Percentiles rank a stretch among this genome's conserved stretches.
These are phyloP conservation scores for Urosaurus nigricauda DNA, from an alignment of 2,797 vertebrate species.

Conservation along the genomic window DNA sequence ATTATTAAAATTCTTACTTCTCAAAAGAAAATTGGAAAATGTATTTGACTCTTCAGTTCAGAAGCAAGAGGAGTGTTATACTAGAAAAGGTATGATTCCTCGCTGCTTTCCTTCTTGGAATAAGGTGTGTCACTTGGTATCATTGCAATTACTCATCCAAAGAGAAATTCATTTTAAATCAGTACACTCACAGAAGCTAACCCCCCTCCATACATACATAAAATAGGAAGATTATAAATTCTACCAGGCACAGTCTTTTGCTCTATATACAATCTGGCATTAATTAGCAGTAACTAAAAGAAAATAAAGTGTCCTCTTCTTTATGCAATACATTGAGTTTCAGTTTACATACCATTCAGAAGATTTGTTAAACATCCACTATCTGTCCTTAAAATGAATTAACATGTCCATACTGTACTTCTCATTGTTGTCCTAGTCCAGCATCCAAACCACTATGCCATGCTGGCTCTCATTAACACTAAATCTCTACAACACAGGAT, in stretches of 20 bases:
- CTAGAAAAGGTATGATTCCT: background rate
- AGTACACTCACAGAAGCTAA: background rate
- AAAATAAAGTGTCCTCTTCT: background rate
- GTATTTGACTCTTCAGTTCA: background rate
- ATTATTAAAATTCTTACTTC: constrained; percentile 24
- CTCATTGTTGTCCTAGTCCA: background rate
- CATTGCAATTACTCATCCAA: background rate
- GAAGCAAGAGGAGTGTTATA: background rate
- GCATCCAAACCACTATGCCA: too few species aligned
- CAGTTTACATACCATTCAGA: background rate
- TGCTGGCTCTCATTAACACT: too few species aligned
- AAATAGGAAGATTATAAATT: background rate
- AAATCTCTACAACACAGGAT: too few species aligned
- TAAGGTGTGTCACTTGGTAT: background rate
- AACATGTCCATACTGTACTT: background rate
- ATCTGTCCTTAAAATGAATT: background rate
- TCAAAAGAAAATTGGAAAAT: background rate
- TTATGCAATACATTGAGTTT: background rate
- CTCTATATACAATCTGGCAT: background rate
- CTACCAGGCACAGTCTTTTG: background rate
- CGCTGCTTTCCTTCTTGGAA: background rate
- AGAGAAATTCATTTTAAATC: background rate
- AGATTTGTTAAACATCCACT: background rate
- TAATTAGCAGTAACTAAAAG: background rate
- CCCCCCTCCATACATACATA: background rate